Base-by-base conservation (phyloP, 2,113 vertebrate species). In the Cercocebus atys region DNA sequence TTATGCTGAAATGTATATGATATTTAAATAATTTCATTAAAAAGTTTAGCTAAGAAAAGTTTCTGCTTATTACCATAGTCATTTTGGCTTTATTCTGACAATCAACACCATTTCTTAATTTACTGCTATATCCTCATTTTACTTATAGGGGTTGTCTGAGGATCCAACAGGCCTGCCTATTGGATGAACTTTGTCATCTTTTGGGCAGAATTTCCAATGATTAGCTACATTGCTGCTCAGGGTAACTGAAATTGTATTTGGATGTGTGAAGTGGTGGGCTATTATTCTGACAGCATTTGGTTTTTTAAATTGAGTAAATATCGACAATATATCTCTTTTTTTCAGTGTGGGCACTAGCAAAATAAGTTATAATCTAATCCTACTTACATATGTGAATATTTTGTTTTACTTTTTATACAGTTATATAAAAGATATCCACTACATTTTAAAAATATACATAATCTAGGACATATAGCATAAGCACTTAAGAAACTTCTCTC, bases 221-320 rank as follows among this genome's bases (percentile, higher is more conserved):
- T 68, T 27, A 73, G 5, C 40, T 86, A 17, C 7, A 57, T 38
- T 73, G 27, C 40, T 83, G 18, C 22, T 78, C 22, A 79, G 57
- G 16, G n/a, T 45, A 59, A 22, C 40, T 14, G 18, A 45, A 59
- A 47, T 78, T 89, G 38, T 59, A 95, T 97, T 93, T 70, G 43
- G 30, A 10, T 73, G 0, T 78, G 9, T 76, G 7, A 86, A 82
- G 40, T 87, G 10, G 25, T 17, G 66, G 35, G 38, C 57, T 80
- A 3, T 84, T 94, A 80, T 75, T 92, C 92, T 91, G 92, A 14
- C 14, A 84, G 73, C 32, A 47, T 86, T 97, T 90, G 5, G 8
- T 75, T 93, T 93, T 88, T 88, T 59, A 90, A 94, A 87, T 23
- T 38, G 82, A 84, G 35, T 96, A 64, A 94, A 96, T 94, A 87